Conservation (phyloP, 2,797 vertebrate genomes). For the Poliocrania exsul region DNA sequence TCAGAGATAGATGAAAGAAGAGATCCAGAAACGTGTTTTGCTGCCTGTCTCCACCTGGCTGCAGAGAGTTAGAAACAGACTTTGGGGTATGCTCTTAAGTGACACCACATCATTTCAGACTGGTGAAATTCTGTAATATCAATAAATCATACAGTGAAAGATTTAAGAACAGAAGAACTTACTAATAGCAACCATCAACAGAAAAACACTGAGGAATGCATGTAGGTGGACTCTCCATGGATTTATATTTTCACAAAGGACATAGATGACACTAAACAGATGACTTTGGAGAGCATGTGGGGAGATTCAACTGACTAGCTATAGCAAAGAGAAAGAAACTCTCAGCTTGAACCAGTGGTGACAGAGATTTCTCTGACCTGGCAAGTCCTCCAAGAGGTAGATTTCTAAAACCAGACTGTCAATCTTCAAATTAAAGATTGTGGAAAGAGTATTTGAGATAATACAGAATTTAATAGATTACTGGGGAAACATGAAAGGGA, state of each 20-base stretch:
- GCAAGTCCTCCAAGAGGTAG: accelerated
- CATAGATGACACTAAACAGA: not conserved
- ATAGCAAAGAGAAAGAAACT: not conserved
- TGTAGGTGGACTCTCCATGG: no score
- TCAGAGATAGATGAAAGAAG: not conserved
- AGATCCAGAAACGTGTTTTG: not conserved
- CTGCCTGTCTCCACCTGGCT: not conserved
- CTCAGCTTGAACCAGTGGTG: not conserved
- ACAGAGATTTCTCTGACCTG: not conserved
- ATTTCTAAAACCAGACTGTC: not conserved
- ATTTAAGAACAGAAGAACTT: not conserved
- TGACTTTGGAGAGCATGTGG: accelerated
- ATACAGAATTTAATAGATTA: not conserved
- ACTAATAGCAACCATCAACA: not conserved
- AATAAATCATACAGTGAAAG: not conserved
- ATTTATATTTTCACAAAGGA: not conserved
- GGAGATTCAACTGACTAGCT: not conserved
- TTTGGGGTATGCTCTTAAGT: not conserved
- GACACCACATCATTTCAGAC: not conserved
- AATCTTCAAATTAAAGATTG: not conserved
- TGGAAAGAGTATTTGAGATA: not conserved
- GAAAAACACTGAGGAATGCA: not conserved
- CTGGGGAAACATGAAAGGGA: not conserved
- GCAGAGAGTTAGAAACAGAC: not conserved
- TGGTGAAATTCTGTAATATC: not conserved